Conservation (phyloP, 1,140 invertebrate genomes). For the Araneus ventricosus region DNA sequence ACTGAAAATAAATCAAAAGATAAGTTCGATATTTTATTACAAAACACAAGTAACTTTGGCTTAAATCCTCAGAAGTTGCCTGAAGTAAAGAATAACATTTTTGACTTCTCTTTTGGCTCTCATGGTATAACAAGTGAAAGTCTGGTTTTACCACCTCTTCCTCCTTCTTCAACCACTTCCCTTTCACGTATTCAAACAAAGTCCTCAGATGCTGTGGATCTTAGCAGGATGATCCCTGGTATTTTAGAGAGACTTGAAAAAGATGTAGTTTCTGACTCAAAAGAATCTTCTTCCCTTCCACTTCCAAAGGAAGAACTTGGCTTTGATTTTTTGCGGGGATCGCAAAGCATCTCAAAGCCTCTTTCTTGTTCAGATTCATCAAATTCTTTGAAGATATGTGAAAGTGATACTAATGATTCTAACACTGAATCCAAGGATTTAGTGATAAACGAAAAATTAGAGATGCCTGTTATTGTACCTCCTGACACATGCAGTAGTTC, state of each 20-base stretch:
- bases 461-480: conserved; percentile 1
- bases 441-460: conserved; percentile 16
- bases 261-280: conserved; percentile 61
- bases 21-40: conserved; percentile 49
- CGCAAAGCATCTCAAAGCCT: conserved; percentile 33
- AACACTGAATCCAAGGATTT: conserved; percentile 56
- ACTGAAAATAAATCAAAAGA: conserved; percentile 42
- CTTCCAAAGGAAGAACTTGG: conserved; percentile 61
- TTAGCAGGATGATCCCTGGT: conserved; percentile 65
- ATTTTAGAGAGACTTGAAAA: conserved; percentile 68
- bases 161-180: background rate
- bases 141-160: background rate
- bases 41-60: conserved; percentile 19
- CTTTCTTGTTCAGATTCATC: conserved; percentile 60
- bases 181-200: conserved; percentile 5
- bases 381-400: conserved; percentile 65
- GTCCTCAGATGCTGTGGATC: conserved; percentile 60
- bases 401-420: conserved; percentile 73
- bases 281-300: conserved; percentile 36
- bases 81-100: conserved; percentile 30
- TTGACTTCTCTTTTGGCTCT: conserved; percentile 46
- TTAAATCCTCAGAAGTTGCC: background rate
- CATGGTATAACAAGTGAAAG: conserved; percentile 28
- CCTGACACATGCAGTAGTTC: conserved; percentile 2
- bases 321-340: conserved; percentile 64